Evolutionary conservation across 2,113 vertebrate species (phyloP), one percentile per base, ranked within the genome.

Genomic region (Polypterus senegalus): DNA sequence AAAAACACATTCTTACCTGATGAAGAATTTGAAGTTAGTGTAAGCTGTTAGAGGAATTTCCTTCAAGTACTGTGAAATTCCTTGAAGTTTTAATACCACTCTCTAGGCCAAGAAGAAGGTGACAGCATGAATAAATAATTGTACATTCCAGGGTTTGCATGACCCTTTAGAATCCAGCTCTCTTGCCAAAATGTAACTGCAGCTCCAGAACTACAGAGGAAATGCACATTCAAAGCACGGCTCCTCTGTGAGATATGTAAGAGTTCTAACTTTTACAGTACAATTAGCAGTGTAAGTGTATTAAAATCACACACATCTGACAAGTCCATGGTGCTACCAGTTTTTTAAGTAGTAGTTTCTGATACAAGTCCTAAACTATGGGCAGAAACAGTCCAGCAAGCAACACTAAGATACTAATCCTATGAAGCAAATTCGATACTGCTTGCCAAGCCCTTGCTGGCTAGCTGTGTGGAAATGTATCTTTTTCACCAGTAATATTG

Each of bases 391-490:
- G 52, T 57, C 54, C 57, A 63, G 62, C 57, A 61, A 60, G 11
- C 60, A 11, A 43, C 63, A 61, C 46, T n/a, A 60, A 60, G 57
- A 65, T 62, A 54, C 60, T 68, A 54, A 68, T 65, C 61, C 69
- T 9, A 57, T 61, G 47, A 52, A 48, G 61, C 51, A 61, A 72
- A 70, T 63, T 65, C 55, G 65, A 67, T 67, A 64, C 48, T 59
- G 59, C 52, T 57, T 57, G 63, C 56, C 60, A 58, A 66, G 69
- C 47, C 27, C 60, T 58, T 57, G 58, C n/a, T 4, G 52, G 59
- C 61, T 56, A 1, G 5, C 62, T 51, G 44, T 55, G 67, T 66
- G 64, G 62, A 68, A 66, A 67, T 67, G 53, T 64, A 61, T 61
- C 63, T 63, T 27, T 27, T 27, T 27, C 27, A 27, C 27, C 27